Percentiles rank a stretch among this genome's conserved stretches.
These are phyloP conservation scores for Cottus gobio DNA, from an alignment of 2,113 vertebrate genomes.

Conservation along the genomic window DNA sequence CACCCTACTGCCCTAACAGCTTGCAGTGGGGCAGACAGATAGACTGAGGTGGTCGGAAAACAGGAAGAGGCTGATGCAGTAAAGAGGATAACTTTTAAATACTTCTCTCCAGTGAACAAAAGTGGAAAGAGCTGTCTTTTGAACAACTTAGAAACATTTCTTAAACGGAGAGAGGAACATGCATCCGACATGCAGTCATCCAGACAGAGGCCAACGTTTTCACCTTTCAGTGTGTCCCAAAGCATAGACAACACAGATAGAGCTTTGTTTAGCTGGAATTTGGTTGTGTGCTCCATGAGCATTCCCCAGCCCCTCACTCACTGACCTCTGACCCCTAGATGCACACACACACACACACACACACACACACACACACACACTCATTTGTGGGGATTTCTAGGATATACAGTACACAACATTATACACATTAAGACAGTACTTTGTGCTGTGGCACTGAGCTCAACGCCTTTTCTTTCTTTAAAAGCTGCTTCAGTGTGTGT, in stretches of 20 bases:
- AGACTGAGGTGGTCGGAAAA: background rate
- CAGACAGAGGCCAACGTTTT: constrained; percentile 62
- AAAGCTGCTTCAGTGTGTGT: constrained; percentile 15
- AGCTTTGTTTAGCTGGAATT: constrained; percentile 77
- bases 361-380: constrained; percentile 35
- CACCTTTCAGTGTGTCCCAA: constrained; percentile 56
- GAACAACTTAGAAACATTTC: constrained; percentile 20
- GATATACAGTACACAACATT: constrained; percentile 50
- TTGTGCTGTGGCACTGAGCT: constrained; percentile 22
- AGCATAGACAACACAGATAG: constrained; percentile 54
- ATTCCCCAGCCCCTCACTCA: constrained; percentile 59
- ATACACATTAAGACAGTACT: constrained; percentile 30
- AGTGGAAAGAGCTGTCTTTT: constrained; percentile 18
- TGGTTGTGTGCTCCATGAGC: constrained; percentile 62
- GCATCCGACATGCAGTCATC: constrained; percentile 39
- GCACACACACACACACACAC: constrained; percentile 29
- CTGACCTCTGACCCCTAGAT: constrained; percentile 59
- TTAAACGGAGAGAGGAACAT: constrained; percentile 1
- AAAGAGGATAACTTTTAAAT: background rate
- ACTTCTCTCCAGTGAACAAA: background rate
- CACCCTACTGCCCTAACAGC: constrained; percentile 16
- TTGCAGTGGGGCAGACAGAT: background rate
- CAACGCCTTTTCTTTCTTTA: constrained; percentile 30
- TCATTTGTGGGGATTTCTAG: constrained; percentile 56
- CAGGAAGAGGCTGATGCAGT: background rate